Base-by-base conservation (phyloP, 1,140 invertebrate species). In the Drosophila burlai region DNA sequence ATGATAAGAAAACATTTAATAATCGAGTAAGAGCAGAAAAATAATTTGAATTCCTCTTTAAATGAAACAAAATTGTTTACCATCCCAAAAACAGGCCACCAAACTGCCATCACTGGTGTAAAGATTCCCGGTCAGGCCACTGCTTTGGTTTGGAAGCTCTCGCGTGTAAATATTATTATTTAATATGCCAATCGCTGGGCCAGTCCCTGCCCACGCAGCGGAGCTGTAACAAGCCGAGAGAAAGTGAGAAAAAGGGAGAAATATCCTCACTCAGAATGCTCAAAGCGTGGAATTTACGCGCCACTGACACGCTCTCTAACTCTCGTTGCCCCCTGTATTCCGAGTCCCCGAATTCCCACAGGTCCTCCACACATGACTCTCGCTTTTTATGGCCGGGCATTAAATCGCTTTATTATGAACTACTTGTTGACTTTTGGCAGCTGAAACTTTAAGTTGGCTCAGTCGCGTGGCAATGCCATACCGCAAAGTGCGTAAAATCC, bases 131-230 rank as follows among this genome's bases (percentile, higher is more conserved):
- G 40, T 31, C 36, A 43, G 62, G 54, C 50, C 43, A 50, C n/a
- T 36, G 75, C 46, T 71, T 78, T 71, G 67, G 62, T 68, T 80
- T 73, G 66, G 47, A 69, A 47, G 80, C 83, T 59, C 58, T 74
- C 45, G 81, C 76, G 81, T 78, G 66, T 66, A 89, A 89, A 89
- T 89, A 89, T 89, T 89, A 90, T 89, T 84, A 87, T 90, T 89
- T 84, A 89, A 89, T 89, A 79, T 90, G 85, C 85, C 81, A 74
- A 73, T 73, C 67, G 71, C 68, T 73, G 55, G 50, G 55, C 67
- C 55, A 72, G 69, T 60, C 38, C 31, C 40, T 26, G 38, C n/a
- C 45, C 46, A 46, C 55, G 43, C 13, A 24, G 18, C 36, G 18
- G 21, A 26, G 24, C n/a, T 13, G 4, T 13, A 36, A 34, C 34